phyloP scores from a whole-genome alignment of 2,797 vertebrate species.

The Siniperca obscura region DNA sequence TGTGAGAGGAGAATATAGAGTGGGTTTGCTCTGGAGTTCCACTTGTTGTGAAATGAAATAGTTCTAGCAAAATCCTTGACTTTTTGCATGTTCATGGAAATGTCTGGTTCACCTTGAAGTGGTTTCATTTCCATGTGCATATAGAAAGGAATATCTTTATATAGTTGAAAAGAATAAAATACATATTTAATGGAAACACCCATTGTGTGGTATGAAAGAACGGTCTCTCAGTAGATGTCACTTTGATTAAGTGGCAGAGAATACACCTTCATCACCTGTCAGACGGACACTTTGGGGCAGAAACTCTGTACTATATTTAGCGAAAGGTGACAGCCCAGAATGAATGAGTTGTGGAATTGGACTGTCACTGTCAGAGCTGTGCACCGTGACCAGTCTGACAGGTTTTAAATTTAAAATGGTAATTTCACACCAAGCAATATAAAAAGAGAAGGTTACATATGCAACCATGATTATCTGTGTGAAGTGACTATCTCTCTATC shows the following conservation, averaged over 20 bases:
- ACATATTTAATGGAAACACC: neutral
- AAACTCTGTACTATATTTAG: slow-evolving; percentile 66
- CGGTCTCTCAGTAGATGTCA: neutral
- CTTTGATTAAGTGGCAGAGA: slow-evolving; percentile 56
- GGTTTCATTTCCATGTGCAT: neutral
- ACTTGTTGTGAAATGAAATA: slow-evolving; percentile 34
- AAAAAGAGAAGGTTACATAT: slow-evolving; percentile 9
- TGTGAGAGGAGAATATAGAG: slow-evolving; percentile 32
- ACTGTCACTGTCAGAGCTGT: slow-evolving; percentile 33
- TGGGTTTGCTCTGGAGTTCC: slow-evolving; percentile 48
- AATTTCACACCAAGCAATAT: slow-evolving; percentile 36
- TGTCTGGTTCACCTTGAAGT: neutral
- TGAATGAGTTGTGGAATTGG: slow-evolving; percentile 57
- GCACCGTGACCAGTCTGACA: slow-evolving; percentile 31
- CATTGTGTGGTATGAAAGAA: slow-evolving; percentile 31
- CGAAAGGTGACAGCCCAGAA: slow-evolving; percentile 59
- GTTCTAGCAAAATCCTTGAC: slow-evolving; percentile 12
- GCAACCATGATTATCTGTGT: neutral
- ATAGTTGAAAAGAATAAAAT: slow-evolving; percentile 8
- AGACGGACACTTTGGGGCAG: slow-evolving; percentile 33
- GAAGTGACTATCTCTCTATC: neutral
- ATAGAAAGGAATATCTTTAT: neutral
- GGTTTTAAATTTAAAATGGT: slow-evolving; percentile 63
- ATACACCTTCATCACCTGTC: slow-evolving; percentile 67
- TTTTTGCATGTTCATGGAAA: slow-evolving; percentile 22